These are phyloP conservation scores for Drepana falcataria DNA, from an alignment of 2,888 invertebrate genomes.

Conservation along the genomic window DNA sequence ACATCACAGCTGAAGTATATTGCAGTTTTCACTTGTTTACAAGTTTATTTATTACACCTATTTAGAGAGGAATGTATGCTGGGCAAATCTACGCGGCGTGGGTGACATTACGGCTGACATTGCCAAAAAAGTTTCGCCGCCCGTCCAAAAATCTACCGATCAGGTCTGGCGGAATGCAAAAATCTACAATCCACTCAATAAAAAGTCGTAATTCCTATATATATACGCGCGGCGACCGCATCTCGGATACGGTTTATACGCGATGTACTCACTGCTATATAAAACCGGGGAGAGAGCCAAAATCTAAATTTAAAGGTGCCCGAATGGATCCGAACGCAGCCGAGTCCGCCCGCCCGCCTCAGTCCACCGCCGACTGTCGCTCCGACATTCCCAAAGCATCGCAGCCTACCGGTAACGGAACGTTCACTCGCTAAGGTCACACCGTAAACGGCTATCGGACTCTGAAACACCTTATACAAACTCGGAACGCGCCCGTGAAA, in stretches of 20 bases:
- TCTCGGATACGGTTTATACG: slow-evolving; percentile 76
- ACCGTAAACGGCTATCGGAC: slow-evolving; percentile 46
- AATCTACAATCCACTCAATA: slow-evolving; percentile 72
- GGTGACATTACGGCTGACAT: slow-evolving; percentile 33
- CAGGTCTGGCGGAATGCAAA: slow-evolving; percentile 56
- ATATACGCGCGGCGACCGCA: slow-evolving; percentile 67
- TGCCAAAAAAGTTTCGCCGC: slow-evolving; percentile 39
- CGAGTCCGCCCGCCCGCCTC: slow-evolving; percentile 74
- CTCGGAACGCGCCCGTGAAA: slow-evolving; percentile 51
- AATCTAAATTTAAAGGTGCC: slow-evolving; percentile 80
- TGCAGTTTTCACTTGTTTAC: not conserved
- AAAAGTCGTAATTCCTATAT: slow-evolving; percentile 76
- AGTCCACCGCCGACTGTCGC: slow-evolving; percentile 73
- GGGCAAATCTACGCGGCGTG: slow-evolving; percentile 26
- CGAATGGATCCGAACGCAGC: slow-evolving; percentile 64
- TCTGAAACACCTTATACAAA: slow-evolving; percentile 35
- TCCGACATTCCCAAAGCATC: slow-evolving; percentile 62
- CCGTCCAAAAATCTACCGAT: slow-evolving; percentile 45
- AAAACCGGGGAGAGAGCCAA: slow-evolving; percentile 81
- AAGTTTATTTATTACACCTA: slow-evolving; percentile 19
- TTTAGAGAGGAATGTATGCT: slow-evolving; percentile 19
- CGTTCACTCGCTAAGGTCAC: slow-evolving; percentile 59
- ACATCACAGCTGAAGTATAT: not conserved
- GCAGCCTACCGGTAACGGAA: slow-evolving; percentile 58
- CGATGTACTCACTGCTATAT: slow-evolving; percentile 78